Percentiles rank a stretch among this genome's conserved stretches.
Evolutionary conservation across 92 coral and sea anemone species (phyloP).

Genomic region (Galaxea fascicularis): DNA sequence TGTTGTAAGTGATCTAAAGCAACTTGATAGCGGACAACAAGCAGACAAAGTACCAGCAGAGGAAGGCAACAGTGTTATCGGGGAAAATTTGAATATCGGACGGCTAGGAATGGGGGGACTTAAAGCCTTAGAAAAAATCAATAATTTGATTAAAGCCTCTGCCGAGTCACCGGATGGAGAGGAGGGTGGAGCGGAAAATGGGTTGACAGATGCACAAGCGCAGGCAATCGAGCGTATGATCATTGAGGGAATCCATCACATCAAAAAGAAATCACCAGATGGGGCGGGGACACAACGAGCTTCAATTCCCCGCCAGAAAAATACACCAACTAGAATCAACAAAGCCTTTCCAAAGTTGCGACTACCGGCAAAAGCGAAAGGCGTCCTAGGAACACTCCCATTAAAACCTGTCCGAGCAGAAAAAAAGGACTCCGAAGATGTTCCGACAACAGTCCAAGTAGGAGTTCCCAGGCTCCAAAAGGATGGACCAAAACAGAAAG

Average conservation of each 20-base stretch:
- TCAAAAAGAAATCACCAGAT: conserved; percentile 70
- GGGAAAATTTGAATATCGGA: conserved; percentile 84
- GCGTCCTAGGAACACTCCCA: background rate
- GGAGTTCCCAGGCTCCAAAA: conserved; percentile 41
- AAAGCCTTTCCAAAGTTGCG: conserved; percentile 30
- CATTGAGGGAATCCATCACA: conserved; percentile 94
- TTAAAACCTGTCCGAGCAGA: conserved; percentile 4
- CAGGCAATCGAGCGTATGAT: conserved; percentile 97
- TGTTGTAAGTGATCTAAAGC: conserved; percentile 82
- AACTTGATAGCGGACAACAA: conserved; percentile 80
- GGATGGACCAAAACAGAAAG: background rate
- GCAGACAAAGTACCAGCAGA: conserved; percentile 59
- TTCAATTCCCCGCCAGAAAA: conserved; percentile 71
- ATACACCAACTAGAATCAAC: background rate
- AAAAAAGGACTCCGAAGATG: conserved; percentile 16
- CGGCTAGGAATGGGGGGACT: conserved; percentile 95
- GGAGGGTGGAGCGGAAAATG: conserved; percentile 76
- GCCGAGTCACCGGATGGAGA: conserved; percentile 91
- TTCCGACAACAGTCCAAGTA: conserved; percentile 36
- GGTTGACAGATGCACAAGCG: conserved; percentile 95
- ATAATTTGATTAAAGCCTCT: conserved; percentile 91
- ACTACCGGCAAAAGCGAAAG: conserved; percentile 17
- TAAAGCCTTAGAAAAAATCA: conserved; percentile 94
- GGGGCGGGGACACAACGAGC: conserved; percentile 68
- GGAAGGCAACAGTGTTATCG: conserved; percentile 59